These are phyloP conservation scores for Lepidocyrtinus sp. DNA, from an alignment of 2,888 invertebrate species.

Conservation along the genomic window DNA sequence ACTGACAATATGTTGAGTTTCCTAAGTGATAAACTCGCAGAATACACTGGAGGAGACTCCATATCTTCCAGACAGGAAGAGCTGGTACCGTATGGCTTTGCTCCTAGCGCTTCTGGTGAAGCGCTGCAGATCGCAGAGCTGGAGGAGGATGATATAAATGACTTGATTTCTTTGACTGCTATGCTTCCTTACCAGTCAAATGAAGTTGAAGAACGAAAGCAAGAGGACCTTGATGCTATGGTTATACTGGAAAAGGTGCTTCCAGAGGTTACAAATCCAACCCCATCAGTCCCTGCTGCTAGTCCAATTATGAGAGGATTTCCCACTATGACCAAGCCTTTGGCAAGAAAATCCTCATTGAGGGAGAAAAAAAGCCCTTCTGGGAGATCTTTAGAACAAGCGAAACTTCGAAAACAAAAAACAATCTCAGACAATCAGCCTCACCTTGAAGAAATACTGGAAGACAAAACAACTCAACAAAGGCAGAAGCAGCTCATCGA, in stretches of 20 bases:
- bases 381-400: background rate
- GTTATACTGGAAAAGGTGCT: background rate
- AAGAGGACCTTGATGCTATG: background rate
- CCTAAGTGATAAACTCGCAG: conserved; percentile 56
- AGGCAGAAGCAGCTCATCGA: conserved; percentile 34
- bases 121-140: conserved; percentile 73
- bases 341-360: background rate
- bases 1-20: conserved; percentile 41
- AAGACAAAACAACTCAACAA: no score
- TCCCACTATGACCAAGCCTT: background rate
- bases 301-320: background rate
- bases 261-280: background rate
- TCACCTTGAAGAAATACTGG: background rate
- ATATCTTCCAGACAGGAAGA: conserved; percentile 12
- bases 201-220: background rate
- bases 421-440: no score
- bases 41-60: conserved; percentile 52
- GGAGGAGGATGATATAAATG: conserved; percentile 72
- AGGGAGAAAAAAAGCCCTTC: background rate
- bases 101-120: conserved; percentile 72
- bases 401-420: background rate
- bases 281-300: background rate
- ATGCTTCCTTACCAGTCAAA: conserved; percentile 27
- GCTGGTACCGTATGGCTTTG: conserved; percentile 43
- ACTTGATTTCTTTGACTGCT: conserved; percentile 44